Conservation (phyloP, 2,888 invertebrate species). For the Bombyx huttoni region DNA sequence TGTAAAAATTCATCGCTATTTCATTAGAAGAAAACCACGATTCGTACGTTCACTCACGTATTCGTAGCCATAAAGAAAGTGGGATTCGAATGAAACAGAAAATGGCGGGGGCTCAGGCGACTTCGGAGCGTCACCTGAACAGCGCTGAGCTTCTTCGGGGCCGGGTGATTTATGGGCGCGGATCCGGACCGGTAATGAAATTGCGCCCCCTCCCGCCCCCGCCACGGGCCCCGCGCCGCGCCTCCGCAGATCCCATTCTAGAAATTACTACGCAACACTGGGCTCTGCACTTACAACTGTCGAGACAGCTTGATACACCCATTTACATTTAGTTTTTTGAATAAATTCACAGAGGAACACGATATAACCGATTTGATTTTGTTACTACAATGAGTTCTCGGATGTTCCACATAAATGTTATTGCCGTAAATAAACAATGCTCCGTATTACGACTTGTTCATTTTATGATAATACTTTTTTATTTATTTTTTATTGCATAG, state of each 20-base stretch:
- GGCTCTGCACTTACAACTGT: slow-evolving; percentile 44
- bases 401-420: no score
- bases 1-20: no score
- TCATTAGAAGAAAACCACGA: no score
- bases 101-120: slow-evolving; percentile 50
- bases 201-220: slow-evolving; percentile 64
- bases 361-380: no score
- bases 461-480: no score
- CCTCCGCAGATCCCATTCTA: slow-evolving; percentile 53
- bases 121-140: slow-evolving; percentile 71
- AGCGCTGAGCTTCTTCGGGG: slow-evolving; percentile 67
- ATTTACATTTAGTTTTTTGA: no score
- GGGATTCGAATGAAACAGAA: slow-evolving; percentile 50
- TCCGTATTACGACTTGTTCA: no score
- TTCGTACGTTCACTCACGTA: no score
- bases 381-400: no score
- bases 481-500: no score
- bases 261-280: slow-evolving; percentile 69
- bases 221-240: slow-evolving; percentile 13
- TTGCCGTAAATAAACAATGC: no score
- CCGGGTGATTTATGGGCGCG: slow-evolving; percentile 71
- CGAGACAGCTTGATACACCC: slow-evolving; percentile 13
- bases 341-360: no score
- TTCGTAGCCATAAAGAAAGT: background rate
- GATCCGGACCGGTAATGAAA: slow-evolving; percentile 73